Evolutionary conservation across 2,888 invertebrate species (phyloP).

Genomic region (Limnephilus auricula): DNA sequence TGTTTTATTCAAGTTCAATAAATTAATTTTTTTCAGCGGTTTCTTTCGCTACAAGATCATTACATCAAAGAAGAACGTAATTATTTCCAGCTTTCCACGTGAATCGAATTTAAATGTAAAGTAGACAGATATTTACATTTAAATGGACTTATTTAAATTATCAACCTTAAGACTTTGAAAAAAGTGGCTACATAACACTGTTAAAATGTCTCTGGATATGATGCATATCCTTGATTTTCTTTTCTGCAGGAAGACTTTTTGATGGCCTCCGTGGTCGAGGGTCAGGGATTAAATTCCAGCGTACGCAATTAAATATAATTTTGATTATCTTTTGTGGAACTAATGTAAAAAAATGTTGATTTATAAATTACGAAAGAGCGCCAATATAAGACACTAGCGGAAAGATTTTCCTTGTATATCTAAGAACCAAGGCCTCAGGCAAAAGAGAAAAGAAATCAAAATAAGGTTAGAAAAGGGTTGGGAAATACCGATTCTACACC

Average conservation of each 20-base stretch:
- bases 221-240: neutral
- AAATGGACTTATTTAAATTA: slow-evolving; percentile 22
- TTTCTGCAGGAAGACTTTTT: neutral
- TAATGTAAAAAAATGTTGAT: no score
- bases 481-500: no score
- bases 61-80: neutral
- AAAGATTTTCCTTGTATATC: no score
- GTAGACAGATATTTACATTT: slow-evolving; percentile 12
- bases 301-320: no score
- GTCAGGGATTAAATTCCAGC: no score
- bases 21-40: neutral
- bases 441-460: no score
- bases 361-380: no score
- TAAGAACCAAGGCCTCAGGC: no score
- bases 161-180: neutral
- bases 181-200: neutral
- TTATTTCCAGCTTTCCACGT: neutral
- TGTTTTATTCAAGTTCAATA: neutral
- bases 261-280: neutral
- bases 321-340: no score
- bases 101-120: slow-evolving; percentile 28
- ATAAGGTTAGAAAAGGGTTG: no score
- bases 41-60: neutral
- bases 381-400: no score
- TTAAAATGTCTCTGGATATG: neutral